Evolutionary conservation across 2,797 vertebrate genomes (phyloP), one percentile per base, ranked within the genome.

Genomic region (Cyprinodon diabolis): DNA sequence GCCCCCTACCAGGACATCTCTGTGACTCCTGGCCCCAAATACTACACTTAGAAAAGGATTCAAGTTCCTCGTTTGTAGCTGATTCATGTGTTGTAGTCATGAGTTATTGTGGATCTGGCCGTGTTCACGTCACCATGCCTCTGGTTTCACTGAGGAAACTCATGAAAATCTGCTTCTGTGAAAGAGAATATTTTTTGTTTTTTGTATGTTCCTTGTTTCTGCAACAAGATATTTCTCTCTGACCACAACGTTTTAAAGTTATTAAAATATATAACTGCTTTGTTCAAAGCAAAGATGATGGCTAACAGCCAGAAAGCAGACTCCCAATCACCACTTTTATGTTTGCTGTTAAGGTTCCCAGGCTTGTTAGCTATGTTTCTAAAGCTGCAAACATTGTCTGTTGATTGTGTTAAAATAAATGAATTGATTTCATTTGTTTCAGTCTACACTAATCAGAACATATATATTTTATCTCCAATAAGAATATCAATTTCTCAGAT

Each of bases 1-100:
- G 89, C 92, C 15, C 96, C 98, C 0, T 99, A 97, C 81, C 93
- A 95, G 48, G 97, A 98, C 91, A 96, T 99, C 93, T 81, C 94
- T 1, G 95, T 94, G 71, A 96, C 96, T 0, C 96, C 96, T 1
- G 97, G 97, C 82, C 96, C 96, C 52, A 92, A 90, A 68, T 99
- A 97, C 91, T 75, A 80, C 25, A 23, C 58, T 11, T 58, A 79
- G 45, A 68, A 74, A 69, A 13, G 49, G 10, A 55, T 65, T 58
- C 23, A 7, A 21, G 25, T 45, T 40, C 45, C 7, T 17, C 23
- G 30, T 66, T 6, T 35, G 1, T 30, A 45, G 7, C 15, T 12
- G 45, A 45, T 76, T 56, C 60, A 12, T 60, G 48, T 35, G 17
- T 43, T 43, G 2, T 6, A 12, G 55, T 79, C 17, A 6, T 19